Conservation (phyloP, 2,888 invertebrate species). For the Rhabditoides inermis region DNA sequence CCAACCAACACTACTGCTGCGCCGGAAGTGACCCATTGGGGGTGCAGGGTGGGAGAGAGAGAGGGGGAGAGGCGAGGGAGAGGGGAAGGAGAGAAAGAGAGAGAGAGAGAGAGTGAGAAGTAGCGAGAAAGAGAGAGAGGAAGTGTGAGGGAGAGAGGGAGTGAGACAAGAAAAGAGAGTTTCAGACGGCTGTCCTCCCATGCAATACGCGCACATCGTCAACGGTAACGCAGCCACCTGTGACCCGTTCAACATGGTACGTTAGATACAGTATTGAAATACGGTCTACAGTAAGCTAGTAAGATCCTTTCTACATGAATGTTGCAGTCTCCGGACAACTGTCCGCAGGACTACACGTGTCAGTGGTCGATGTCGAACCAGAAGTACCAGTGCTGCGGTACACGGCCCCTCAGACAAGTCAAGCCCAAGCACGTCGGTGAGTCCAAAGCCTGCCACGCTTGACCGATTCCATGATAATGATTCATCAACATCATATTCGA, state of each 20-base stretch:
- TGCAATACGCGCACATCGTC: conserved; percentile 26
- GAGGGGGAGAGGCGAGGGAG: no score
- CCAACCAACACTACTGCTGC: conserved; percentile 23
- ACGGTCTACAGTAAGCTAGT: no score
- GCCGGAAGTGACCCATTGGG: no score
- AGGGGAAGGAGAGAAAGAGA: no score
- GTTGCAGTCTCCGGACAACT: neutral
- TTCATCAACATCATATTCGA: no score
- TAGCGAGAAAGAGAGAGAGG: no score
- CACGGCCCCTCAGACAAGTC: conserved; percentile 16
- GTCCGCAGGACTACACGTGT: conserved; percentile 1
- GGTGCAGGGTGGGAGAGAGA: no score
- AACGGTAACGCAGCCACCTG: conserved; percentile 21
- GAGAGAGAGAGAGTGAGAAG: no score
- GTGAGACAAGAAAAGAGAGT: no score
- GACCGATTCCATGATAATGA: no score
- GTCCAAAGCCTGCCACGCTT: neutral
- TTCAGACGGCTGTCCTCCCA: conserved; percentile 32
- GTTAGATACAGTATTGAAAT: no score
- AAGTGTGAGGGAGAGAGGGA: no score
- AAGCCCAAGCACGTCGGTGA: conserved; percentile 15
- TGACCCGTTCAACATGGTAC: conserved; percentile 22
- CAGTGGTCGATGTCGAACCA: conserved; percentile 30
- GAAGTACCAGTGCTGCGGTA: conserved; percentile 33
- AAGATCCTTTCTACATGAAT: neutral